Percentiles rank a stretch among this genome's conserved stretches.
These are phyloP conservation scores for Nycticryphes semicollaris DNA, from an alignment of 2,113 vertebrate species.

Conservation along the genomic window DNA sequence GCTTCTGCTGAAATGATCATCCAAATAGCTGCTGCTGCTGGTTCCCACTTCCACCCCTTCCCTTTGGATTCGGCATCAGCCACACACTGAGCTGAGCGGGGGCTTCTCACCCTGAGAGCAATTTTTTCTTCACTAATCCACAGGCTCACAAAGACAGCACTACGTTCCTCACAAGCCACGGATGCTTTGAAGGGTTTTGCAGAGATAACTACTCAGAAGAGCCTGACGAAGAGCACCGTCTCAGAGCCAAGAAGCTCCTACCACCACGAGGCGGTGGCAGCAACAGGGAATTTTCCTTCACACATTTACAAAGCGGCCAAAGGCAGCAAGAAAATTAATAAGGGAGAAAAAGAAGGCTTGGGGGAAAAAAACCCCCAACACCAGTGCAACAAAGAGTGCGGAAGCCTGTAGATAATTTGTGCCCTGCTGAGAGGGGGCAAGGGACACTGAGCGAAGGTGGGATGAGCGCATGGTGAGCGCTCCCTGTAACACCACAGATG, in stretches of 20 bases:
- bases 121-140: neutral
- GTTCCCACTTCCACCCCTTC: neutral
- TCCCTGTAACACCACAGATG: neutral
- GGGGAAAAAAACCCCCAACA: neutral
- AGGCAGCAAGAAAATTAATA: neutral
- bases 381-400: neutral
- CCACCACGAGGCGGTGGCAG: neutral
- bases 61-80: neutral
- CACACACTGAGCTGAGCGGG: neutral
- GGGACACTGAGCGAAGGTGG: neutral
- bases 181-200: neutral
- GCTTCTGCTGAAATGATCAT: neutral
- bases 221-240: neutral
- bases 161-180: neutral
- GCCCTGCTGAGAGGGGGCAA: neutral
- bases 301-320: neutral
- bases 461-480: neutral
- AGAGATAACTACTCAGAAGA: neutral
- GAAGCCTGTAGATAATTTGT: neutral
- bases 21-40: neutral
- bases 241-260: neutral
- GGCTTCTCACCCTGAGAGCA: neutral
- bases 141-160: neutral
- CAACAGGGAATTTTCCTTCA: neutral
- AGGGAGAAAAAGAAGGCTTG: neutral